Base-by-base conservation (phyloP, 2,113 vertebrate genomes). In the Lophura nycthemera region DNA sequence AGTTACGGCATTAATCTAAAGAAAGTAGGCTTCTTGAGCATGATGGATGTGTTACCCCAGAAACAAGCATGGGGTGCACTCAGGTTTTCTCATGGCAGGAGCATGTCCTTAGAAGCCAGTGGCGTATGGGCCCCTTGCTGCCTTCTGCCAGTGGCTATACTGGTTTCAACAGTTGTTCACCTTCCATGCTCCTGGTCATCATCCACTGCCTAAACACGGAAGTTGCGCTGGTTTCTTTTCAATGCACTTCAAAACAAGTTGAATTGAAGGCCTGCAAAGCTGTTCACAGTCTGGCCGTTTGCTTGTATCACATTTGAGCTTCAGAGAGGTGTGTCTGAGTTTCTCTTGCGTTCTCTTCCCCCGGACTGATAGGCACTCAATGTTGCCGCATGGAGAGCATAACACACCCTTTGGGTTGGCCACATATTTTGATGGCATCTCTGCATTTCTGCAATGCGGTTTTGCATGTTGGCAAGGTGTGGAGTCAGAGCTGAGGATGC, bases 181-280 rank as follows among this genome's bases (percentile, higher is more conserved):
- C 27, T 63, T 85, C 76, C 61, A 30, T 59, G 29, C 38, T 64
- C 34, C 22, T 71, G 42, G 47, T 80, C 78, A 59, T 61, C 85
- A 70, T 16, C 56, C 65, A 21, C 24, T 95, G 60, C 65, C 56
- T 85, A 47, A 89, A 92, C 17, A 36, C 17, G 47, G 66, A 89
- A 48, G 19, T 71, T 25, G 16, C 34, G 36, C 65, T 89, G 3
- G 73, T 92, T 79, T 84, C 48, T 73, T 85, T 76, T 14, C 77
- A 93, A 64, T 64, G 15, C 29, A 25, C 79, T 94, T 93, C 59
- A 59, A 87, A 93, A 77, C 70, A 1, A 66, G 22, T 83, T 92
- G 82, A 79, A 42, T 36, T 47, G 38, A 77, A 91, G 50, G 52
- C 45, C 73, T 92, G 84, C 48, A 83, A 56, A 79, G 43, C 43